phyloP scores from a whole-genome alignment of 2,113 vertebrate genomes.

The Aspiorhynchus laticeps region DNA sequence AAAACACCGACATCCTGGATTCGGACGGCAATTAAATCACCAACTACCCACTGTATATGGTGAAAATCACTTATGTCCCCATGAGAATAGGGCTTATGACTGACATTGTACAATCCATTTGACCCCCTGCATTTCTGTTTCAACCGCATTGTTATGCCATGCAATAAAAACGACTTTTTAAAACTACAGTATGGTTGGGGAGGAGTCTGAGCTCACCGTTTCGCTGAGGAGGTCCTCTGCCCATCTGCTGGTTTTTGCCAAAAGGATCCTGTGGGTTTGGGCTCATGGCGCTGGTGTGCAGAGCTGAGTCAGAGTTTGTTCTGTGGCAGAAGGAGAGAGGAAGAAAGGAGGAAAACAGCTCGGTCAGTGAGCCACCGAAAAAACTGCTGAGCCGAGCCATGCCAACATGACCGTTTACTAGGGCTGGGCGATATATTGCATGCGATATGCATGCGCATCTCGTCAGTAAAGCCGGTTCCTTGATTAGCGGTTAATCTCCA shows the following conservation, averaged over 20 bases:
- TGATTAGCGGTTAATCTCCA: too few relatives aligned
- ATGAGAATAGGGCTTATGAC: too few relatives aligned
- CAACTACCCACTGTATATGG: too few relatives aligned
- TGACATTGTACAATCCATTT: background rate
- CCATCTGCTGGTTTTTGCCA: slow-evolving; percentile 77
- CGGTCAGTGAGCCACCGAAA: slow-evolving; percentile 54
- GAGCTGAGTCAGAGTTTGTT: slow-evolving; percentile 91
- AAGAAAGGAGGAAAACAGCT: slow-evolving; percentile 25
- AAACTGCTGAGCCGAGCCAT: slow-evolving; percentile 51
- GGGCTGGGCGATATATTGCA: too few relatives aligned
- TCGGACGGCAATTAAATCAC: too few relatives aligned
- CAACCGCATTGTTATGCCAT: background rate
- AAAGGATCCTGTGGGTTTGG: slow-evolving; percentile 87
- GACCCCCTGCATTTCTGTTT: background rate
- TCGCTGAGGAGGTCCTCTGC: slow-evolving; percentile 73
- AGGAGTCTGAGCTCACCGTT: slow-evolving; percentile 75
- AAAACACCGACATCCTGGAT: too few relatives aligned
- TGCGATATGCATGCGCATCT: too few relatives aligned
- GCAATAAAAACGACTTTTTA: background rate
- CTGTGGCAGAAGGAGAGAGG: slow-evolving; percentile 69
- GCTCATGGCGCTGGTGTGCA: slow-evolving; percentile 88
- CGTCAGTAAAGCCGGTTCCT: too few relatives aligned
- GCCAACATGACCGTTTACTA: too few relatives aligned
- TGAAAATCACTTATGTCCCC: too few relatives aligned
- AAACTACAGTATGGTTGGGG: background rate